These are phyloP conservation scores for Athene noctua DNA, from an alignment of 2,113 vertebrate genomes.

Conservation along the genomic window DNA sequence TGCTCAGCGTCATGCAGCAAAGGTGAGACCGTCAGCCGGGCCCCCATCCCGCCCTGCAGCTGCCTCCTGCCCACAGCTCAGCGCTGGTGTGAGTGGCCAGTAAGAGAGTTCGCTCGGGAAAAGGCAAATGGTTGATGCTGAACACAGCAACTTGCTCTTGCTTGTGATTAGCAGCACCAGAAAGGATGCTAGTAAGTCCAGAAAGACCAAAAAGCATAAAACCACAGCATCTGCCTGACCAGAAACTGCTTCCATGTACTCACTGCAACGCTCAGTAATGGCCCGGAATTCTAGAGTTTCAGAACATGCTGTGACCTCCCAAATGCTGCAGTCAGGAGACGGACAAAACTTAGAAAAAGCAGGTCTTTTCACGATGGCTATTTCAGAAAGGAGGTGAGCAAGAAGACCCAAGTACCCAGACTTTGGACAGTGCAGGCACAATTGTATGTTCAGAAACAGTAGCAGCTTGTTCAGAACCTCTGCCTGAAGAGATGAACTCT, in stretches of 20 bases:
- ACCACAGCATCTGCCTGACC: background rate
- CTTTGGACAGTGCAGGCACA: background rate
- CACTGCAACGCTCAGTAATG: background rate
- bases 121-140: background rate
- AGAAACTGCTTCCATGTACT: background rate
- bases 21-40: background rate
- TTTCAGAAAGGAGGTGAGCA: background rate
- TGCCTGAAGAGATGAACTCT: background rate
- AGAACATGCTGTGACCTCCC: background rate
- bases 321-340: background rate
- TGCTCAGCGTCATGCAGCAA: rapidly evolving
- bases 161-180: background rate
- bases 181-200: background rate
- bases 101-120: background rate
- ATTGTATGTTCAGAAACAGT: background rate
- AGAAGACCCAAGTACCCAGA: background rate
- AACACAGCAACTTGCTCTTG: background rate
- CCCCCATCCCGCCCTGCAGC: background rate
- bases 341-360: background rate
- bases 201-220: background rate
- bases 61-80: background rate
- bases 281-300: background rate
- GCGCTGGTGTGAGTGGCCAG: background rate
- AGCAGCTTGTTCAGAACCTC: background rate
- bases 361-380: background rate